These are phyloP conservation scores for Epinotia nisella DNA, from an alignment of 2,888 invertebrate species.

Conservation along the genomic window DNA sequence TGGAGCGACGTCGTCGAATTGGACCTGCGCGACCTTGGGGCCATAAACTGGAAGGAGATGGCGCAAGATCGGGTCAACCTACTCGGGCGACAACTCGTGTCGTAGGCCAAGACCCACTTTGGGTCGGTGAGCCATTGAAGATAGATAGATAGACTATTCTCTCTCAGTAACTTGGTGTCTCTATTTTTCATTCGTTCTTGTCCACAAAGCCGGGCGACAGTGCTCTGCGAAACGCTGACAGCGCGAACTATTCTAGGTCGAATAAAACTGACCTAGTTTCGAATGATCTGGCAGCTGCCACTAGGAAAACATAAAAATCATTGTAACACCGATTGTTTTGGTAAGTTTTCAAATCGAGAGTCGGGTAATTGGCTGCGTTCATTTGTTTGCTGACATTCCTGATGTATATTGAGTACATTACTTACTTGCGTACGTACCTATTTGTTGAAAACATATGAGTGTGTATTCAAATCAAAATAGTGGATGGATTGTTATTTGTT, in stretches of 20 bases:
- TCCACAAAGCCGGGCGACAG: constrained; percentile 45
- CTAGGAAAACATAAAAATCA: constrained; percentile 52
- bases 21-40: too few relatives aligned
- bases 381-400: background rate
- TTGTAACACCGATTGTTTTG: constrained; percentile 14
- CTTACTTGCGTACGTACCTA: background rate
- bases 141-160: too few relatives aligned
- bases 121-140: too few relatives aligned
- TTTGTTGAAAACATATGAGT: background rate
- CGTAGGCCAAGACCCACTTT: too few relatives aligned
- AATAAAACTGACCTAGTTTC: constrained; percentile 73
- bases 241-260: constrained; percentile 65
- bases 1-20: too few relatives aligned
- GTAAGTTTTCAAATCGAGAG: constrained; percentile 16
- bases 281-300: constrained; percentile 64
- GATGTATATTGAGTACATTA: background rate
- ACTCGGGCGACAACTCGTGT: too few relatives aligned
- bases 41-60: too few relatives aligned
- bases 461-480: background rate
- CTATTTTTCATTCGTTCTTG: constrained; percentile 16
- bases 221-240: constrained; percentile 64
- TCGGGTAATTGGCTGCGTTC: background rate
- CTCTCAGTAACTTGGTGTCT: background rate
- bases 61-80: too few relatives aligned
- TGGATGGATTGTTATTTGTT: background rate